Conservation (phyloP, 1,140 invertebrate genomes). For the Lepidurus apus region DNA sequence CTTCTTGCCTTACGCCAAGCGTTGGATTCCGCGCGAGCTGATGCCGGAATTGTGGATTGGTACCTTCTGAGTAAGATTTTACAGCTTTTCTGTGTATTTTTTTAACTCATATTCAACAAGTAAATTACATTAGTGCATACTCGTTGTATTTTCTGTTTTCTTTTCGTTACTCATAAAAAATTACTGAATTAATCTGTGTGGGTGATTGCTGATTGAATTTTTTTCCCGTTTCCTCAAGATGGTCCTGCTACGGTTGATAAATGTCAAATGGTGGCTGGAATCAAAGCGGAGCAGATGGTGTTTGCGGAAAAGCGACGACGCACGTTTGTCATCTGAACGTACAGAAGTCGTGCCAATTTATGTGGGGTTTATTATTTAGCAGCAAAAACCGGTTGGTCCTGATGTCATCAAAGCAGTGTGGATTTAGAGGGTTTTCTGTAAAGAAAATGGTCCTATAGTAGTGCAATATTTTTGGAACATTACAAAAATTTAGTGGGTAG, state of each 20-base stretch:
- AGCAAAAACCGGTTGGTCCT: no score
- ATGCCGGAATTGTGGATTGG: slow-evolving; percentile 46
- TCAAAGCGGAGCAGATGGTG: background rate
- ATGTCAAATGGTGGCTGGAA: background rate
- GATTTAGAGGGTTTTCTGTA: no score
- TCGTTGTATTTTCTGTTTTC: no score
- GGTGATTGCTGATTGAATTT: background rate
- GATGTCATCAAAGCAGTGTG: background rate
- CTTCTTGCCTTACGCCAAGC: slow-evolving; percentile 53
- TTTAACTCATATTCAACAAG: slow-evolving; percentile 22
- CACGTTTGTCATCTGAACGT: background rate
- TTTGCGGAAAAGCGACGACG: background rate
- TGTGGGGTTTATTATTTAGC: background rate
- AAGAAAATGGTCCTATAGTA: background rate
- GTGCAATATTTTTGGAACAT: no score
- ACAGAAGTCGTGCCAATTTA: background rate
- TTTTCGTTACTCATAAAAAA: no score
- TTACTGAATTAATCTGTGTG: no score
- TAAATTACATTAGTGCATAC: background rate
- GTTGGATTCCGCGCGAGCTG: slow-evolving; percentile 43
- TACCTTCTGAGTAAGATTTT: slow-evolving; percentile 43
- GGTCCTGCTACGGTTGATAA: slow-evolving; percentile 3
- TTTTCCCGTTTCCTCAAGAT: background rate
- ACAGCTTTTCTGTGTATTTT: background rate
- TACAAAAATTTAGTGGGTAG: no score